Evolutionary conservation across 2,888 invertebrate species (phyloP).

Genomic region (Cheilosia vernalis): DNA sequence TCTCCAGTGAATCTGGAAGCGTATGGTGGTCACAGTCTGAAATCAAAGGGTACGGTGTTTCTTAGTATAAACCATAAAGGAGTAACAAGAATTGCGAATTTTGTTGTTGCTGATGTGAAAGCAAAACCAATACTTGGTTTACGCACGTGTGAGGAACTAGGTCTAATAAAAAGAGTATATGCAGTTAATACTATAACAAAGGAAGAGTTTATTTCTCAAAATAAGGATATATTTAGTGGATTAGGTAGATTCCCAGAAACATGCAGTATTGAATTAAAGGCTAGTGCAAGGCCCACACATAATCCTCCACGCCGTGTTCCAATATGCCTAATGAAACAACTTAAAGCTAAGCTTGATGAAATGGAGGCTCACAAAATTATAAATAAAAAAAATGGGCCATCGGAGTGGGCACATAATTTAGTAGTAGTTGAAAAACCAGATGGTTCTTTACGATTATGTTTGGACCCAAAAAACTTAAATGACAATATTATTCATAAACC

Average conservation of each 20-base stretch:
- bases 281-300: conserved; percentile 9
- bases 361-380: conserved; percentile 68
- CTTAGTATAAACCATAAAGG: too few relatives aligned
- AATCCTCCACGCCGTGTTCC: conserved; percentile 65
- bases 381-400: conserved; percentile 34
- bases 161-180: neutral
- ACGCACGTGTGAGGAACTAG: conserved; percentile 8
- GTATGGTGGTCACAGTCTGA: too few relatives aligned
- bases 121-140: conserved; percentile 18
- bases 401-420: conserved; percentile 22
- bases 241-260: conserved; percentile 26
- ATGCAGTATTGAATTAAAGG: conserved; percentile 27
- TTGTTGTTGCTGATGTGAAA: conserved; percentile 6
- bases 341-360: conserved; percentile 63
- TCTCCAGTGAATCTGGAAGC: too few relatives aligned
- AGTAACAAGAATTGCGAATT: neutral
- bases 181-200: too few relatives aligned
- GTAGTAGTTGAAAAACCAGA: too few relatives aligned
- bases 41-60: too few relatives aligned
- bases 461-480: conserved; percentile 34
- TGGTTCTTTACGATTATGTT: neutral
- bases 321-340: conserved; percentile 57
- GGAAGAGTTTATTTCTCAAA: too few relatives aligned
- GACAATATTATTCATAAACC: conserved; percentile 16
- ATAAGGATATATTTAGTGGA: conserved; percentile 5